These are phyloP conservation scores for Drosophila ogumai DNA, from an alignment of 1,140 invertebrate genomes.

Conservation along the genomic window DNA sequence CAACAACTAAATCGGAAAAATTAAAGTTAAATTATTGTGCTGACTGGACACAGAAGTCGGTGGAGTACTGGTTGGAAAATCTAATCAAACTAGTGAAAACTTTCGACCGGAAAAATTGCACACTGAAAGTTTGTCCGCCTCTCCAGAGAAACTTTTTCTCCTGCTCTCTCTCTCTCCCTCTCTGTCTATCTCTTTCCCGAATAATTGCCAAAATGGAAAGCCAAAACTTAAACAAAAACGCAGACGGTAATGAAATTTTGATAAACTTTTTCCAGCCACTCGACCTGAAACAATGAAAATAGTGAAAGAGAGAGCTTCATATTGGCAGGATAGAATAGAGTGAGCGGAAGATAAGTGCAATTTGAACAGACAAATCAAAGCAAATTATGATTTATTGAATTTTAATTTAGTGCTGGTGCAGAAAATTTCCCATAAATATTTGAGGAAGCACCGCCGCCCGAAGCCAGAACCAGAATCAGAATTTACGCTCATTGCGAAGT, in stretches of 20 bases:
- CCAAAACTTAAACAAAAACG: conserved; percentile 79
- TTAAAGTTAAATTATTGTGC: conserved; percentile 56
- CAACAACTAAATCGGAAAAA: conserved; percentile 41
- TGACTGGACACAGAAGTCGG: conserved; percentile 30
- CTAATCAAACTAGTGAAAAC: conserved; percentile 56
- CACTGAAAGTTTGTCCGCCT: conserved; percentile 50
- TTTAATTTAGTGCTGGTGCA: conserved; percentile 74
- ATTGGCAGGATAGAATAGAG: background rate
- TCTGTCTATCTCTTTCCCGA: conserved; percentile 15
- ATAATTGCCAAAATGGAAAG: conserved; percentile 77
- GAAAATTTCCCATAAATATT: conserved; percentile 80
- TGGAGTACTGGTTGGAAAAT: conserved; percentile 35
- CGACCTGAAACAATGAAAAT: conserved; percentile 49
- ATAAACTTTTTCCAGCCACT: conserved; percentile 67
- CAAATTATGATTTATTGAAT: conserved; percentile 82
- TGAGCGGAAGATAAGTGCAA: conserved; percentile 32
- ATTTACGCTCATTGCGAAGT: conserved; percentile 74
- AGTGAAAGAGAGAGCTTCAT: conserved; percentile 8
- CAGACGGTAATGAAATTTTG: conserved; percentile 82
- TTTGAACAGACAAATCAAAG: conserved; percentile 60
- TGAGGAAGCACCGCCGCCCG: conserved; percentile 47
- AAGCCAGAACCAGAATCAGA: conserved; percentile 50
- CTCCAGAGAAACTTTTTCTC: conserved; percentile 36
- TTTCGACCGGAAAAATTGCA: conserved; percentile 72
- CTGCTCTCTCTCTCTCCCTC: conserved; percentile 9